Conservation (phyloP, 1,140 invertebrate genomes). For the Argopecten irradians region DNA sequence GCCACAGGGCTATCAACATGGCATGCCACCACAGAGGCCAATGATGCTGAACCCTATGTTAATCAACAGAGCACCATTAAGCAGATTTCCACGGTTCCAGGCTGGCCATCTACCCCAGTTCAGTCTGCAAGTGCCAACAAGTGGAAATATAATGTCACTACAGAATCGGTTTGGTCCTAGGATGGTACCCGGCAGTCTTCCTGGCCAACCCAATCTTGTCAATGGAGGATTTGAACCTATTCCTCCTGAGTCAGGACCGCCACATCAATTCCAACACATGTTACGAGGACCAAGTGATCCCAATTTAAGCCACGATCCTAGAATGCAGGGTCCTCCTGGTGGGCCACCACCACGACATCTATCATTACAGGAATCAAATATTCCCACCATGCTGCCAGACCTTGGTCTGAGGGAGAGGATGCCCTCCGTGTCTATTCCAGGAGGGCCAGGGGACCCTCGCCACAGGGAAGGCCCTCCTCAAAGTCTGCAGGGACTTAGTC, state of each 20-base stretch:
- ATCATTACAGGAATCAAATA: conserved; percentile 25
- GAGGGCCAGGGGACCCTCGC: conserved; percentile 25
- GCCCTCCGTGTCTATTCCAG: conserved; percentile 27
- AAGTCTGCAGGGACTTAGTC: background rate
- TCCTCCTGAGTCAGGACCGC: conserved; percentile 45
- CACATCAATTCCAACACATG: conserved; percentile 37
- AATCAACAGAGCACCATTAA: conserved; percentile 45
- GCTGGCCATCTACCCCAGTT: conserved; percentile 50
- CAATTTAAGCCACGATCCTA: conserved; percentile 37
- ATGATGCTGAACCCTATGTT: conserved; percentile 49
- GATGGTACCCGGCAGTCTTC: conserved; percentile 44
- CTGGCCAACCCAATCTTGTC: conserved; percentile 42
- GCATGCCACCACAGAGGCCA: conserved; percentile 37
- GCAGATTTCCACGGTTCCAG: conserved; percentile 38
- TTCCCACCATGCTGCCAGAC: conserved; percentile 28
- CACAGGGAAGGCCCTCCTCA: background rate
- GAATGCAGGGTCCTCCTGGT: conserved; percentile 33
- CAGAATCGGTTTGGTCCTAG: conserved; percentile 55
- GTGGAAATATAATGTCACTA: conserved; percentile 43
- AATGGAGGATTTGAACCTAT: conserved; percentile 58
- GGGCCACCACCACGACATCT: conserved; percentile 36
- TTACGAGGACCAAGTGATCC: conserved; percentile 34
- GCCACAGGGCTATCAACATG: conserved; percentile 38
- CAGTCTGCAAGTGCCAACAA: conserved; percentile 53
- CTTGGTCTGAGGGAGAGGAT: background rate